Evolutionary conservation across 2,113 vertebrate species (phyloP).

Genomic region (Ctenodactylus gundi): DNA sequence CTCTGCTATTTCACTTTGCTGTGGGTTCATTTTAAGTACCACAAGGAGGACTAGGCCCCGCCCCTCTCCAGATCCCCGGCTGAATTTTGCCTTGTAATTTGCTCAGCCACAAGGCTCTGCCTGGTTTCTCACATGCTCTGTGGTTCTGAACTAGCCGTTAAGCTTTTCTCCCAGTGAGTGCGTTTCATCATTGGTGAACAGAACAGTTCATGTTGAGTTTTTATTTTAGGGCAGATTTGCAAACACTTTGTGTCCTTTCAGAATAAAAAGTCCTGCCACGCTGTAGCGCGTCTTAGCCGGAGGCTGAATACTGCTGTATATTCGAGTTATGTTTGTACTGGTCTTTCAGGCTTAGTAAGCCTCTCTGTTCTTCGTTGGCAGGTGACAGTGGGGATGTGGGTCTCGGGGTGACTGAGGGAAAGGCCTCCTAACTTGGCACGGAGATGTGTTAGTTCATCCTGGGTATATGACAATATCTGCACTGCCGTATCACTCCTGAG

Average conservation of each 20-base stretch:
- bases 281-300: not conserved
- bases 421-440: not conserved
- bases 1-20: slow-evolving; percentile 45
- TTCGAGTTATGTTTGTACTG: slow-evolving; percentile 32
- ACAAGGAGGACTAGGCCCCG: not conserved
- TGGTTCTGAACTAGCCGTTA: not conserved
- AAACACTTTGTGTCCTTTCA: slow-evolving; percentile 27
- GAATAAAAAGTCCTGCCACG: slow-evolving; percentile 29
- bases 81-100: not conserved
- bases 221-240: not conserved
- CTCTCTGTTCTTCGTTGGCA: no score
- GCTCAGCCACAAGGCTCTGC: not conserved
- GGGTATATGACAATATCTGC: not conserved
- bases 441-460: not conserved
- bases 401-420: no score
- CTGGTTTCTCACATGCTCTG: slow-evolving; percentile 23
- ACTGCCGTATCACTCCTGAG: not conserved
- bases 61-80: not conserved
- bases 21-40: not conserved
- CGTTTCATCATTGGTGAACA: slow-evolving; percentile 26
- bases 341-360: no score
- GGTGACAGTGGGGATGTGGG: no score
- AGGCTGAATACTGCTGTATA: not conserved
- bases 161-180: not conserved
- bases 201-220: not conserved